phyloP scores from a whole-genome alignment of 2,113 vertebrate species.

The Desmodus rotundus region DNA sequence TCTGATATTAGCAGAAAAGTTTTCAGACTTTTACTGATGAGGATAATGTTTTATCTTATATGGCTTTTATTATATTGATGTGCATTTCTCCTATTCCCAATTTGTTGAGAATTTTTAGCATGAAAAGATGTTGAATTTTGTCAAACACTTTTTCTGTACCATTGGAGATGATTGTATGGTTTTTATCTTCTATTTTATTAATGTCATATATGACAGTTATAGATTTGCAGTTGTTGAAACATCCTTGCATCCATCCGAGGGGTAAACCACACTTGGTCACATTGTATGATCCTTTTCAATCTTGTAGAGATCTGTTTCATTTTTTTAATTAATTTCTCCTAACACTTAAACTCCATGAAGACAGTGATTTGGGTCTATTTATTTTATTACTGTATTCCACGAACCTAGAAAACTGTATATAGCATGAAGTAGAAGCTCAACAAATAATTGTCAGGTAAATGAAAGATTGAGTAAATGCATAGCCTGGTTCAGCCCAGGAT shows the following conservation, averaged over 20 bases:
- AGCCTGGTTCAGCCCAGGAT: not conserved
- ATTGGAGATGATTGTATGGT: not conserved
- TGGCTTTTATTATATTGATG: not conserved
- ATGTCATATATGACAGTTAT: not conserved
- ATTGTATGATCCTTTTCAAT: not conserved
- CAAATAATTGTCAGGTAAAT: not conserved
- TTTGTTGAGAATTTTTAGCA: not conserved
- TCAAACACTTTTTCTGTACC: not conserved
- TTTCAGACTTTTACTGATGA: not conserved
- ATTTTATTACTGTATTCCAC: not conserved
- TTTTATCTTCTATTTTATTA: not conserved
- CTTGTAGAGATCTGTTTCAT: not conserved
- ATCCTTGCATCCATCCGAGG: not conserved
- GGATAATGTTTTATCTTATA: not conserved
- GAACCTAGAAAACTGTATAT: not conserved
- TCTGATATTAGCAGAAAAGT: not conserved
- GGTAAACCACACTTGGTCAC: not conserved
- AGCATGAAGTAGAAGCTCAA: not conserved
- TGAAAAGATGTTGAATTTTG: not conserved
- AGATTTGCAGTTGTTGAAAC: not conserved
- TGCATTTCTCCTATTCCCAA: not conserved
- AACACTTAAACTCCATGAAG: not conserved
- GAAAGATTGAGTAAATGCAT: not conserved
- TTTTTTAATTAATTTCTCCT: not conserved
- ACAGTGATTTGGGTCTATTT: not conserved